A percentile compares a stretch with the other conserved stretches of the same genome.
phyloP scores from a whole-genome alignment of 1,140 invertebrate species.

The Dendrolimus punctatus region DNA sequence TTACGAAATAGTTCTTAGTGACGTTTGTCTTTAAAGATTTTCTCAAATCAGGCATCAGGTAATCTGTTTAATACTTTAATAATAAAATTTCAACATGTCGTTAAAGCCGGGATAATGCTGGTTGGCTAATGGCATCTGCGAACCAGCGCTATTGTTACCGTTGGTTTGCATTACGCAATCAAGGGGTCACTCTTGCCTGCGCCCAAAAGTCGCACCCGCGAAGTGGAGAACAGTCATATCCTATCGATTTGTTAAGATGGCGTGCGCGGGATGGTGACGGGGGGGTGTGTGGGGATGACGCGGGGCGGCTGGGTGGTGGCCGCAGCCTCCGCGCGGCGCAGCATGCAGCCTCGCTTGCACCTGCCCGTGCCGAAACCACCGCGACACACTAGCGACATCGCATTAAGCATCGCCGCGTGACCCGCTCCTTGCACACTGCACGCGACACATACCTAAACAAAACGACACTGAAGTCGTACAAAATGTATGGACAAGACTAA shows the following conservation, averaged over 20 bases:
- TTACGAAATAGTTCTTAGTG: too few species aligned
- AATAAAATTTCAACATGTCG: too few species aligned
- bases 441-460: constrained; percentile 5
- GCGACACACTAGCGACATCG: constrained; percentile 54
- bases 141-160: constrained; percentile 15
- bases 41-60: too few species aligned
- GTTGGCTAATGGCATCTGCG: background rate
- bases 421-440: constrained; percentile 6
- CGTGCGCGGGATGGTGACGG: constrained; percentile 60
- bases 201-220: constrained; percentile 62
- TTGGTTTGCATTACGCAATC: constrained; percentile 40
- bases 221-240: constrained; percentile 73
- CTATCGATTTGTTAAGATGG: constrained; percentile 76
- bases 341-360: constrained; percentile 55
- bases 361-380: constrained; percentile 44
- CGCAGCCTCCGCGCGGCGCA: constrained; percentile 47
- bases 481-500: too few species aligned
- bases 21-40: too few species aligned
- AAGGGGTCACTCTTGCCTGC: constrained; percentile 56
- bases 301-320: constrained; percentile 29
- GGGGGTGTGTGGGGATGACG: constrained; percentile 32
- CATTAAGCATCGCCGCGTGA: background rate
- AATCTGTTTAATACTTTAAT: too few species aligned
- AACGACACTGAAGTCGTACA: background rate
- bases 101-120: background rate